phyloP scores from a whole-genome alignment of 2,888 invertebrate species.

The Hetaerina titia region DNA sequence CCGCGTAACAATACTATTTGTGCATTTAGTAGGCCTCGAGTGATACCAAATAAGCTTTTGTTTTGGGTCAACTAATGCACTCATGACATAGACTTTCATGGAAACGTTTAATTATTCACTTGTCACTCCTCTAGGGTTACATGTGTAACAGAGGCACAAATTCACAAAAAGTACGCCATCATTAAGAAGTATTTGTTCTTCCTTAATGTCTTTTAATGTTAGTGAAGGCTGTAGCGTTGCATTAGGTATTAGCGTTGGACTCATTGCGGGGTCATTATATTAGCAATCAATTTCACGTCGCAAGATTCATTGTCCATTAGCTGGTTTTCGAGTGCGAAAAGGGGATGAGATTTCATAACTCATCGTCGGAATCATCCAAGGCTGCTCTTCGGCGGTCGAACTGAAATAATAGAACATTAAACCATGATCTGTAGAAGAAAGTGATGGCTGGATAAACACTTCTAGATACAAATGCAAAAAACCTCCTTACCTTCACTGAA shows the following conservation, averaged over 20 bases:
- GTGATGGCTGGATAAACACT: too few species aligned
- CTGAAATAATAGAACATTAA: slow-evolving; percentile 76
- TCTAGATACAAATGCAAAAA: slow-evolving; percentile 4
- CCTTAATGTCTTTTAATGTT: neutral
- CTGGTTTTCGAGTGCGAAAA: neutral
- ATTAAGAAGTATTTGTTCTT: neutral
- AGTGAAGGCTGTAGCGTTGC: neutral
- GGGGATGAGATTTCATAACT: slow-evolving; percentile 72
- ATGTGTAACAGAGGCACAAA: neutral
- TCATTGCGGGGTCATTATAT: neutral
- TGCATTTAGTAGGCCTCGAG: neutral
- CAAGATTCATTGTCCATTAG: neutral
- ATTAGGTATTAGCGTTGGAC: neutral
- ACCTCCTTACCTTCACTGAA: slow-evolving; percentile 84
- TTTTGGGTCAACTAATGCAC: neutral
- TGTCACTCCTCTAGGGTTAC: neutral
- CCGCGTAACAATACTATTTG: too few species aligned
- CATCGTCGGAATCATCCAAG: slow-evolving; percentile 91
- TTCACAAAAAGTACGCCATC: neutral
- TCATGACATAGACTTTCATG: neutral
- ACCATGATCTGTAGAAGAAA: neutral
- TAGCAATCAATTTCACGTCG: neutral
- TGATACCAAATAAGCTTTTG: neutral
- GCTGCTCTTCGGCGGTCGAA: slow-evolving; percentile 94
- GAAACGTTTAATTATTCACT: neutral